A percentile compares a stretch with the other conserved stretches of the same genome.
Conservation (phyloP, 2,888 invertebrate species). For the Agrotis clavis region DNA sequence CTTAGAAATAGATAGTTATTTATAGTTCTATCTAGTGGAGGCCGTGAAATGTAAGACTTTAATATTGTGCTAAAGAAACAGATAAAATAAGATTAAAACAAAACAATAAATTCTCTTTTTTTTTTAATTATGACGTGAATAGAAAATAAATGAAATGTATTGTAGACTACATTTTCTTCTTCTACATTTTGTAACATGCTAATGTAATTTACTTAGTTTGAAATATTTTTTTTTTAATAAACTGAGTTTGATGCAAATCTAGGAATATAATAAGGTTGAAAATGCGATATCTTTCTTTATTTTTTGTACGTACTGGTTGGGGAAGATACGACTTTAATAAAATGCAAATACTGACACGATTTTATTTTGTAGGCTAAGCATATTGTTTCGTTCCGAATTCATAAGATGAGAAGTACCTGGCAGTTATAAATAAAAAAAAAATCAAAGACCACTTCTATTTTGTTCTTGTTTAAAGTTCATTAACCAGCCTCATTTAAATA, state of each 20-base stretch:
- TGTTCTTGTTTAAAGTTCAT: slow-evolving; percentile 1
- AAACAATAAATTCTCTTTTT: too few species aligned
- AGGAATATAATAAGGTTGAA: slow-evolving; percentile 10
- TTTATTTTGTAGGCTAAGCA: slow-evolving; percentile 13
- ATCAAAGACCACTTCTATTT: neutral
- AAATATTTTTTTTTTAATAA: slow-evolving; percentile 36
- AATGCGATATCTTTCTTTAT: slow-evolving; percentile 4
- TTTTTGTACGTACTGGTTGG: slow-evolving; percentile 21
- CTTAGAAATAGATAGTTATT: neutral
- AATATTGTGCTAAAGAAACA: neutral
- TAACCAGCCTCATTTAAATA: neutral
- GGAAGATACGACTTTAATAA: slow-evolving; percentile 25
- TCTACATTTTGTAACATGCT: slow-evolving; percentile 15
- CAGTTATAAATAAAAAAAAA: neutral
- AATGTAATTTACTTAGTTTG: slow-evolving; percentile 14
- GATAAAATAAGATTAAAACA: neutral
- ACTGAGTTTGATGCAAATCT: slow-evolving; percentile 9
- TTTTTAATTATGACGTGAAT: neutral
- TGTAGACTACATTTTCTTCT: neutral
- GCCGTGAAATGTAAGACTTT: neutral
- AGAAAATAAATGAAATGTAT: neutral
- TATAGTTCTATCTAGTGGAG: neutral
- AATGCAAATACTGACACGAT: slow-evolving; percentile 28
- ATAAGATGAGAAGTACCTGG: neutral
- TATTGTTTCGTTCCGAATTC: slow-evolving; percentile 5